Percentiles rank a stretch among this genome's conserved stretches.
Evolutionary conservation across 2,113 vertebrate species (phyloP).

Genomic region (Phalacrocorax pelagicus): DNA sequence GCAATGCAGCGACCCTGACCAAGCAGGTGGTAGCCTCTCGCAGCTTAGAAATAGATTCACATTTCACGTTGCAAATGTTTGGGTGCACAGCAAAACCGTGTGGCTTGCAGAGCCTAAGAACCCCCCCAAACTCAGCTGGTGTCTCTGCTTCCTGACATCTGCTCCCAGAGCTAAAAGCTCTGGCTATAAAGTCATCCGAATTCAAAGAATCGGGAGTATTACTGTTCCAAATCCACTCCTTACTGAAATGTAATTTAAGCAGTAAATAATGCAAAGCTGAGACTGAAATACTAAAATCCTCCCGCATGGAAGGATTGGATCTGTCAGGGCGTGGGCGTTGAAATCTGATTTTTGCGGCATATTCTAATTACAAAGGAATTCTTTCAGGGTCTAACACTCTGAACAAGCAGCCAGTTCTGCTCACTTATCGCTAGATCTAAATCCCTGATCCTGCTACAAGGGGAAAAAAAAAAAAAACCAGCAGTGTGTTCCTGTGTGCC

Average conservation of each 20-base stretch:
- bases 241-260: not conserved
- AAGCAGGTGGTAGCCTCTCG: not conserved
- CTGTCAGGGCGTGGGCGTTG: not conserved
- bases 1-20: not conserved
- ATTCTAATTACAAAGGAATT: constrained; percentile 51
- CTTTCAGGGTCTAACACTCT: constrained; percentile 31
- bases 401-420: constrained; percentile 35
- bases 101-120: accelerated
- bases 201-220: not conserved
- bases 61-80: not conserved
- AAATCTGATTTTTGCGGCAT: constrained; percentile 23
- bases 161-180: not conserved
- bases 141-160: not conserved
- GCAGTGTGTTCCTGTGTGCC: not conserved
- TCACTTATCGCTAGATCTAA: constrained; percentile 26
- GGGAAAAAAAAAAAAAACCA: not conserved
- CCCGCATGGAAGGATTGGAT: not conserved
- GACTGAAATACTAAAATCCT: not conserved
- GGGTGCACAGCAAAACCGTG: accelerated
- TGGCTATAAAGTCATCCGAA: not conserved
- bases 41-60: accelerated
- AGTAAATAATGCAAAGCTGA: not conserved
- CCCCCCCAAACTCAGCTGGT: not conserved
- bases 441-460: constrained; percentile 33
- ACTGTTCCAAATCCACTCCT: not conserved